A percentile compares a stretch with the other conserved stretches of the same genome.
Evolutionary conservation across 2,888 invertebrate genomes (phyloP).

Genomic region (Ceratothoa steindachneri): DNA sequence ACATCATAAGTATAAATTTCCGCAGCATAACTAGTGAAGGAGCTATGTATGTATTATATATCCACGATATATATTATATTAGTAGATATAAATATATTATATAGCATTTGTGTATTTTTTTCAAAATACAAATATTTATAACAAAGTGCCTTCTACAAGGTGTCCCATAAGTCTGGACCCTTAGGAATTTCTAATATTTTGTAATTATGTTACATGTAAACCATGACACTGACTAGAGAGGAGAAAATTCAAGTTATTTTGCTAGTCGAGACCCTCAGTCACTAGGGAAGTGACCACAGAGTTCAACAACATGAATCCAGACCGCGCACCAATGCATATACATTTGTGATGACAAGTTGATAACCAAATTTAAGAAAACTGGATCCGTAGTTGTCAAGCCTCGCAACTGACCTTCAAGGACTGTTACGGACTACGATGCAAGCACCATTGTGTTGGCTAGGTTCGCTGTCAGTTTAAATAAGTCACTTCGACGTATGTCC

Average conservation of each 20-base stretch:
- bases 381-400: conserved; percentile 17
- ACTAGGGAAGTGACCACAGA: background rate
- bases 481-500: conserved; percentile 14
- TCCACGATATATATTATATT: too few species aligned
- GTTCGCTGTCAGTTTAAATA: conserved; percentile 4
- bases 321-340: conserved; percentile 3
- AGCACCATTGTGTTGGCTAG: background rate
- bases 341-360: conserved; percentile 13
- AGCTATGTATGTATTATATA: too few species aligned
- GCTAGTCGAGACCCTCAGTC: background rate
- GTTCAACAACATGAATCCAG: conserved; percentile 14
- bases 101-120: conserved; percentile 20
- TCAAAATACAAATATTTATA: conserved; percentile 5
- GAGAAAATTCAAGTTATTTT: too few species aligned
- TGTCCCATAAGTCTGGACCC: background rate
- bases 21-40: too few species aligned
- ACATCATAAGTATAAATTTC: too few species aligned
- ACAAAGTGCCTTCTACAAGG: too few species aligned
- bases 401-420: conserved; percentile 13
- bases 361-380: conserved; percentile 13
- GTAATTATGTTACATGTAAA: background rate
- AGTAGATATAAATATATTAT: conserved; percentile 20
- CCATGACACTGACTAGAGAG: background rate
- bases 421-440: background rate
- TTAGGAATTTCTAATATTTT: background rate